Evolutionary conservation across 2,113 vertebrate genomes (phyloP), one percentile per base, ranked within the genome.

Genomic region (Ceyx margarethae): DNA sequence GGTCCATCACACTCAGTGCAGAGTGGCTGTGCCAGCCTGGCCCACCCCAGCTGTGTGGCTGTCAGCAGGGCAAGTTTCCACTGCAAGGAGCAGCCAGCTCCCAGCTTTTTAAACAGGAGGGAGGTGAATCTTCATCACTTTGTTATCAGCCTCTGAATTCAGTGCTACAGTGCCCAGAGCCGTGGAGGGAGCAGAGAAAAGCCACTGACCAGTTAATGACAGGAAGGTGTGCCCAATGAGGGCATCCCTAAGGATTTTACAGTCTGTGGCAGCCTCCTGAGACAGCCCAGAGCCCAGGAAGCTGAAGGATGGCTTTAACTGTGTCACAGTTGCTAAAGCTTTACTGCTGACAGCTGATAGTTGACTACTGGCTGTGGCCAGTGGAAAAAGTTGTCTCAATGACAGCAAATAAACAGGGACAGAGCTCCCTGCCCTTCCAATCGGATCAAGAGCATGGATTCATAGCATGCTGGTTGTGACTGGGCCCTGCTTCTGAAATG

Each of bases 11-110:
- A 25, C 26, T 9, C 50, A 2, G 16, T 14, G 56, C 37, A 50
- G 57, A 2, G 42, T 3, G 23, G 5, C 28, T 0, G 2, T 6
- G 53, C 1, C 0, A 62, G 35, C 48, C 66, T 11, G 3, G 4
- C 25, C 21, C 2, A 3, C 28, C 58, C 45, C 54, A 25, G 77
- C 58, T 2, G 0, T 3, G 31, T 10, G 2, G 40, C 58, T 54
- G 15, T 7, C 33, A 31, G n/a, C 3, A 0, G 46, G 8, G 10
- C 40, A 29, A 58, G 48, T 21, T 80, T 8, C 61, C 56, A 3
- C 3, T 19, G 35, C 48, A 37, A 1, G 1, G 11, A 72, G 35
- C 75, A 21, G 11, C 23, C 1, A 3, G 16, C 14, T 73, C n/a
- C 23, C 72, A 33, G 26, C 2, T 8, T 50, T 56, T 61, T 58